Base-by-base conservation (phyloP, 2,888 invertebrate genomes). In the Acanthosoma haemorrhoidale region DNA sequence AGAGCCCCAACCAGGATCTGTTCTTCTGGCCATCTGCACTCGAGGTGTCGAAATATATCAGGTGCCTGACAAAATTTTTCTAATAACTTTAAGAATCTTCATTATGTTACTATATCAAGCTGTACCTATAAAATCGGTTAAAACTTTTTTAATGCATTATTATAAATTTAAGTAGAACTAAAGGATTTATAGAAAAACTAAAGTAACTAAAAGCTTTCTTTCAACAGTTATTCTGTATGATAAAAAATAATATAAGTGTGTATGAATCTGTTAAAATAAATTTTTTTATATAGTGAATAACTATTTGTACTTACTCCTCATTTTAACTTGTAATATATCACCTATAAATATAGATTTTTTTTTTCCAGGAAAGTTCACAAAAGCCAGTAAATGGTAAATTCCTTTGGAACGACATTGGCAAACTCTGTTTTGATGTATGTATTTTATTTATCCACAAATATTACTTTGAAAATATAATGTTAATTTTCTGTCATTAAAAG, bases 381-480 rank as follows among this genome's bases (percentile, higher is more conserved):
- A 85, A 86, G 75, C 82, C 84, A 51, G 80, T 82, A 39, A 86
- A 90, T 70, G 89, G 91, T 32, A 90, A 91, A 75, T 96, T 96
- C 79, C 87, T 93, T 70, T 98, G 97, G 97, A 92, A 94, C 77
- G 92, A 93, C 76, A 97, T 98, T 74, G 94, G 92, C 74, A 96
- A 96, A 82, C 83, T 97, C 16, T 92, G 92, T 80, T 97, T 96
- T 80, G 96, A 97, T 81, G 86, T 86, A 78, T 83, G 82, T 79
- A 61, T 38, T 29, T 9, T 5, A 36, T 13, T 43, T 2, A 36
- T 21, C 16, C n/a, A 13, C 13, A 41, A 31, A 9, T 36, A 59
- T 59, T 34, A 16, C 18, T 16, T 2, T 60, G 2, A n/a, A n/a
- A n/a, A n/a, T n/a, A n/a, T n/a, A n/a, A n/a, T 9, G 4, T 59